Conservation (phyloP, 2,797 vertebrate species). For the Sebastes vulpes region DNA sequence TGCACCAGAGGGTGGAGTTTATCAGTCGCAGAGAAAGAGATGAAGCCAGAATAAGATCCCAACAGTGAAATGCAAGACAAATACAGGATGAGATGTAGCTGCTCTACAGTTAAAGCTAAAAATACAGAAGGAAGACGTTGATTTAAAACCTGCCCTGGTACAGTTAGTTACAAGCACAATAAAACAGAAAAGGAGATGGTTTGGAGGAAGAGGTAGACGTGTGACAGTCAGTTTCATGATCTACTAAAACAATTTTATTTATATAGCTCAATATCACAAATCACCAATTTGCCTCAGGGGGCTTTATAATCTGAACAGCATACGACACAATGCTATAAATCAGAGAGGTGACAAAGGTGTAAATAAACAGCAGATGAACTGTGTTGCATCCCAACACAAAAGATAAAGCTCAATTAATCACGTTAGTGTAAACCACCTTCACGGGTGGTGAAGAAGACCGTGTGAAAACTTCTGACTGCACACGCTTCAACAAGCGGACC, state of each 20-base stretch:
- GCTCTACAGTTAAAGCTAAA: slow-evolving; percentile 18
- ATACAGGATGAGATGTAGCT: slow-evolving; percentile 3
- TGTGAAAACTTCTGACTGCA: background rate
- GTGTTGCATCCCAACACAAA: background rate
- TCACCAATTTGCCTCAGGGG: background rate
- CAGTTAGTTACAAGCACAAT: background rate
- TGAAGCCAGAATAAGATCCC: slow-evolving; percentile 34
- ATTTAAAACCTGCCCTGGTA: background rate
- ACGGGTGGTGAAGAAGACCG: background rate
- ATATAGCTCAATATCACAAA: background rate
- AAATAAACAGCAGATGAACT: background rate
- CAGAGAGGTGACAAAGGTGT: background rate
- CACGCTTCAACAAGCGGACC: background rate
- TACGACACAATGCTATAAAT: background rate
- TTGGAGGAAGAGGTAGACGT: background rate
- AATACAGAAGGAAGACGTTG: background rate
- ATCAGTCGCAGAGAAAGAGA: slow-evolving; percentile 18
- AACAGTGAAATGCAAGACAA: slow-evolving; percentile 30
- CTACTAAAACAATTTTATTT: background rate
- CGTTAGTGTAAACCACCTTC: background rate
- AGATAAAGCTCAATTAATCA: background rate
- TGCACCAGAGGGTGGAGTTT: slow-evolving; percentile 3
- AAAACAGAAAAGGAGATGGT: background rate
- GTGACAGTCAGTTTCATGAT: background rate
- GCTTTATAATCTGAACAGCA: background rate